These are phyloP conservation scores for Spodoptera litura DNA, from an alignment of 1,140 invertebrate genomes.

Conservation along the genomic window DNA sequence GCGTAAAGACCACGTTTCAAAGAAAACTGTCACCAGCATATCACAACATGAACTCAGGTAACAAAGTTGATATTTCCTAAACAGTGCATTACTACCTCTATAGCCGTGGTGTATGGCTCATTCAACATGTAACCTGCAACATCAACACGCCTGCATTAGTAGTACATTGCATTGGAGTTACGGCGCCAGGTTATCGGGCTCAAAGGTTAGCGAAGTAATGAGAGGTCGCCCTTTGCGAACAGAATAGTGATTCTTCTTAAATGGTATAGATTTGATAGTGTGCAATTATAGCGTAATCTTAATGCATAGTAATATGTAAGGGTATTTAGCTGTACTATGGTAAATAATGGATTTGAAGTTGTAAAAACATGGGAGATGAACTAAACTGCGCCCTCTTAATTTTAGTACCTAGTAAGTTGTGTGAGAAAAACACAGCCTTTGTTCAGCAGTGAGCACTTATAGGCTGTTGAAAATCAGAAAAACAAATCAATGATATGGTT, in stretches of 20 bases:
- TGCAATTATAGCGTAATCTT: neutral
- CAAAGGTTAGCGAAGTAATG: constrained; percentile 37
- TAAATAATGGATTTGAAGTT: too few relatives aligned
- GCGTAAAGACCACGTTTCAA: too few relatives aligned
- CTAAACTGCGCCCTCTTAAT: too few relatives aligned
- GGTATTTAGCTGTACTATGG: too few relatives aligned
- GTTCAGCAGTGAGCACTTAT: too few relatives aligned
- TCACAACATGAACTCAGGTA: too few relatives aligned
- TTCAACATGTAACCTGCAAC: constrained; percentile 4
- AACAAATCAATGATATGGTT: too few relatives aligned
- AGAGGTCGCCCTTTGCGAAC: constrained; percentile 17
- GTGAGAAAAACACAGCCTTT: too few relatives aligned
- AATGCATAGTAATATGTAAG: neutral
- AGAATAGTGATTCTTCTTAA: constrained; percentile 33
- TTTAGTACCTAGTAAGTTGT: too few relatives aligned
- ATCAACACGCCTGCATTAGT: neutral
- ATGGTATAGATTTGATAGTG: constrained; percentile 13
- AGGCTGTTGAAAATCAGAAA: too few relatives aligned
- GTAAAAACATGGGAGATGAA: too few relatives aligned
- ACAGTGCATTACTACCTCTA: neutral
- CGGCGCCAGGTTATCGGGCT: constrained; percentile 13
- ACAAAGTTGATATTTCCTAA: neutral
- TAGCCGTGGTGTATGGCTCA: neutral
- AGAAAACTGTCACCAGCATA: too few relatives aligned
- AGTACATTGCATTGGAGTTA: neutral